Conservation (phyloP, 2,113 vertebrate species). For the Bungarus multicinctus region DNA sequence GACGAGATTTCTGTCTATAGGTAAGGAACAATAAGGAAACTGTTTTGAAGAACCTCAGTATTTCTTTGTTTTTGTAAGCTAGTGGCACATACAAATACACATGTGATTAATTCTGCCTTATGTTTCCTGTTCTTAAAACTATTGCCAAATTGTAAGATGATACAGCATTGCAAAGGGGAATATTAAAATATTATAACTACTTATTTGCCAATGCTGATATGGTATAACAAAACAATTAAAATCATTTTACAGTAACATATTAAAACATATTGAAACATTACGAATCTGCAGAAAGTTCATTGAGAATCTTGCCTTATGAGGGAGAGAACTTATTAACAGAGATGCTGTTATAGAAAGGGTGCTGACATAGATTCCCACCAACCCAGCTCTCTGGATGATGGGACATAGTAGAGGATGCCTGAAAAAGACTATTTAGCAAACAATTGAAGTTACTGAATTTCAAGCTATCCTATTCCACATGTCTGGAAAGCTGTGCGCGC, state of each 20-base stretch:
- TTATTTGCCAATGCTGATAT: neutral
- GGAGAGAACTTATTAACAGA: neutral
- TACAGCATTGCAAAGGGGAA: neutral
- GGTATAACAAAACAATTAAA: neutral
- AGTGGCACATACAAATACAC: neutral
- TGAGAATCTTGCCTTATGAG: neutral
- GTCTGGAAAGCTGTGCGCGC: neutral
- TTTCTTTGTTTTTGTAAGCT: too few species aligned
- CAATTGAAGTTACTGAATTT: neutral
- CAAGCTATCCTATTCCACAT: neutral
- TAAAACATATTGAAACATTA: neutral
- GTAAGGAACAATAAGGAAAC: too few species aligned
- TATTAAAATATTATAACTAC: neutral
- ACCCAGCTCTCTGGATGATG: neutral
- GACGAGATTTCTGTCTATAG: too few species aligned
- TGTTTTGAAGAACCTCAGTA: too few species aligned
- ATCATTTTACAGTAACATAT: neutral
- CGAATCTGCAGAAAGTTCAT: constrained; percentile 1
- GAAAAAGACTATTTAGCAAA: neutral
- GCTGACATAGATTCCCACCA: neutral
- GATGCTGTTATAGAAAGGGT: neutral
- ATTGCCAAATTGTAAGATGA: neutral
- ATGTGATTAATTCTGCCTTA: neutral
- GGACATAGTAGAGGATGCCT: neutral
- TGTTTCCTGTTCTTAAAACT: neutral